These are phyloP conservation scores for Sebastes schlegelii DNA, from an alignment of 2,113 vertebrate genomes.

Conservation along the genomic window DNA sequence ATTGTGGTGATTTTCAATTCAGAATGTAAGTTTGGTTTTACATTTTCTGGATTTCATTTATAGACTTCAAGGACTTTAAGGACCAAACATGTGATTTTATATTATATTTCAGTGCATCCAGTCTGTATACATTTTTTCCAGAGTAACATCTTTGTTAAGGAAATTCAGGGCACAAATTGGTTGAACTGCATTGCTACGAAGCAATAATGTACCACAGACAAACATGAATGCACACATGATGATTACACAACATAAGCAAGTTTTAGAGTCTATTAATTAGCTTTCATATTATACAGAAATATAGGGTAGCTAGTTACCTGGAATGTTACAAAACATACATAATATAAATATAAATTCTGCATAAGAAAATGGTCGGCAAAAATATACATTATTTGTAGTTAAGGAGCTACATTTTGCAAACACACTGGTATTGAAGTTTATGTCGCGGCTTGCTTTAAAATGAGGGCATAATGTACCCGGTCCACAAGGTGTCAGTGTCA, in stretches of 20 bases:
- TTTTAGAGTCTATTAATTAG: background rate
- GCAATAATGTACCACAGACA: background rate
- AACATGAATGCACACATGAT: background rate
- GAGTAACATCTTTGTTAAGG: background rate
- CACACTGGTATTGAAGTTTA: background rate
- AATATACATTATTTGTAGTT: background rate
- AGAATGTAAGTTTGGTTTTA: no score
- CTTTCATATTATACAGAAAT: background rate
- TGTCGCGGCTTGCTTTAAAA: background rate
- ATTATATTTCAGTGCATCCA: no score
- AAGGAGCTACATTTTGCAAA: background rate
- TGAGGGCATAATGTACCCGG: accelerated
- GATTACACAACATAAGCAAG: background rate
- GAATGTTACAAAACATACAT: background rate
- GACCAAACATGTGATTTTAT: background rate
- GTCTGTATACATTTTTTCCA: background rate
- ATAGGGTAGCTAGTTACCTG: background rate
- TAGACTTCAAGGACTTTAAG: background rate
- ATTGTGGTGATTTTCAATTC: background rate
- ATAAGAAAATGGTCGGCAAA: no score
- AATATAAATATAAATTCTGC: background rate
- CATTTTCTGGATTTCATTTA: background rate
- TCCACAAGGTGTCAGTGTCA: slow-evolving; percentile 74
- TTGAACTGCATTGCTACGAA: background rate
- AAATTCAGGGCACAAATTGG: background rate